Evolutionary conservation across 2,888 invertebrate genomes (phyloP).

Genomic region (Melinaea menophilus): DNA sequence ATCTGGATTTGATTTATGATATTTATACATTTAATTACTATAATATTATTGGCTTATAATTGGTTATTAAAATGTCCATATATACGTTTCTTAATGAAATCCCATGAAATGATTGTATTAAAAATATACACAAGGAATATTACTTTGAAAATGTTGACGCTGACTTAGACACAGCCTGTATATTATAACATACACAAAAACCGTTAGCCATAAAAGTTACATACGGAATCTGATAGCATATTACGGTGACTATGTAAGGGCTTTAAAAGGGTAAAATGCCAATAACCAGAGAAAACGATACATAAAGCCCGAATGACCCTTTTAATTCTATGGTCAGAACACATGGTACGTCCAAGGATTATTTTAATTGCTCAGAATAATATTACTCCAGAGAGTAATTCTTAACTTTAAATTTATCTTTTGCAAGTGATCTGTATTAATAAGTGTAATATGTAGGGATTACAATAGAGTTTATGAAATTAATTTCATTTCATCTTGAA

Average conservation of each 20-base stretch:
- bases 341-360: conserved; percentile 17
- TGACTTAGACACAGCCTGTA: background rate
- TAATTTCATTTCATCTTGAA: too few species aligned
- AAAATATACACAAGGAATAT: too few species aligned
- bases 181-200: conserved; percentile 3
- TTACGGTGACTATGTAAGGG: background rate
- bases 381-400: conserved; percentile 17
- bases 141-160: too few species aligned
- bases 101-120: too few species aligned
- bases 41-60: too few species aligned
- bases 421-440: background rate
- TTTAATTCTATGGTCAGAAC: conserved; percentile 27
- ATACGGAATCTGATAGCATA: conserved; percentile 1
- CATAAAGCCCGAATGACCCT: conserved; percentile 21
- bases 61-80: too few species aligned
- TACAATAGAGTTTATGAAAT: too few species aligned
- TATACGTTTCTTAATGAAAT: too few species aligned
- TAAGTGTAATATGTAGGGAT: too few species aligned
- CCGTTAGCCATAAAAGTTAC: background rate
- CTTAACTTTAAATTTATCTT: conserved; percentile 2
- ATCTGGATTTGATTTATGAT: too few species aligned
- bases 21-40: too few species aligned
- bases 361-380: conserved; percentile 29
- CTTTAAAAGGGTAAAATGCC: conserved; percentile 16
- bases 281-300: conserved; percentile 23